Evolutionary conservation across 2,888 invertebrate genomes (phyloP), one percentile per base, ranked within the genome.

Genomic region (Biston stratarius): DNA sequence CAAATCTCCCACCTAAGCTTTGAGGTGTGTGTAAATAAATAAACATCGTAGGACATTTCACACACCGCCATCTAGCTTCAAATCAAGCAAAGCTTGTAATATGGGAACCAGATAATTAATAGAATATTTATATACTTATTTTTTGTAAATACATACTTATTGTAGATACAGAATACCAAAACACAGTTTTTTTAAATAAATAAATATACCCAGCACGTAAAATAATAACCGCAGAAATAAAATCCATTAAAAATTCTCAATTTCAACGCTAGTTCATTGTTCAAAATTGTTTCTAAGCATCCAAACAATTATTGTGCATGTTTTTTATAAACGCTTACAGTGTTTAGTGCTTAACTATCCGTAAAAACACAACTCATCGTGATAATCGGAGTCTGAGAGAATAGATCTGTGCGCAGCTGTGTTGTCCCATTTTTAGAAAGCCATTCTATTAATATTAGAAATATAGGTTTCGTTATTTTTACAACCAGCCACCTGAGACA

Each of bases 401-500:
- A 57, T 45, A 45, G 36, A 58, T 15, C 38, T 34, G 38, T 15
- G 48, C 47, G 36, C 47, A 58, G 58, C 58, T 48, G 47, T 48
- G 38, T 47, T 48, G 47, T 58, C 34, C 48, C 11, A 48, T 48
- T 38, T 47, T 15, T 24, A 36, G 38, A 58, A 42, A 42, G 42
- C 55, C 14, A 45, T 58, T 57, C 63, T n/a, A 64, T 64, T 58
- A 51, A 57, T 64, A 45, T 57, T 51, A 63, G 42, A 63, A 44
- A 57, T 64, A 52, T 52, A 64, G 58, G 52, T 52, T 45, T 12
- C 40, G n/a, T 38, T 34, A 14, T 64, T 51, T 64, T 56, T 63
- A 42, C 45, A 42, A 42, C 56, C 62, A 33, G n/a, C 36, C 62
- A 48, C 40, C 14, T 48, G 62, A 48, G 55, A 47, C 24, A 61